These are phyloP conservation scores for Allygus modestus DNA, from an alignment of 2,888 invertebrate genomes.

Conservation along the genomic window DNA sequence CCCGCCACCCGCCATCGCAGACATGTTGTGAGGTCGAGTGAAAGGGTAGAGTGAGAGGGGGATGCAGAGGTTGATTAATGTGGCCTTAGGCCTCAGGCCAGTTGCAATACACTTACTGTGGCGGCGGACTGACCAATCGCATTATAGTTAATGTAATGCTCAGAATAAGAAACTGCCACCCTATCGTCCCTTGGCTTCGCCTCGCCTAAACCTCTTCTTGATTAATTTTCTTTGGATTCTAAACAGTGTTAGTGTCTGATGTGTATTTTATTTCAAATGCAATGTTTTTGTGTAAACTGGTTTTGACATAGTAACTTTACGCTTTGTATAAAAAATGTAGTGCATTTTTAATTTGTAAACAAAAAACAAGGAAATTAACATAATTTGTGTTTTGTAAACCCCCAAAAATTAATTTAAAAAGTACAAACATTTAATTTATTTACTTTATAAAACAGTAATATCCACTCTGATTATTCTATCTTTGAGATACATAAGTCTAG, in stretches of 20 bases:
- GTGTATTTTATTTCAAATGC: no score
- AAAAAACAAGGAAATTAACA: no score
- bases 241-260: background rate
- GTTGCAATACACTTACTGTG: conserved; percentile 21
- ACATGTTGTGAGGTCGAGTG: background rate
- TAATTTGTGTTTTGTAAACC: no score
- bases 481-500: no score
- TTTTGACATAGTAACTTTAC: no score
- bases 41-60: background rate
- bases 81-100: background rate
- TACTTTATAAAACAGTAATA: no score
- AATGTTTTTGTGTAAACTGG: no score
- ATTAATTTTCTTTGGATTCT: background rate
- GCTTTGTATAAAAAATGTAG: no score
- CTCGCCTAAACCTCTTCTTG: background rate
- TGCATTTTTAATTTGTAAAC: no score
- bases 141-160: conserved; percentile 12
- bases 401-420: no score
- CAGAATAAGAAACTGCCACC: background rate
- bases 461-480: no score
- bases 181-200: background rate
- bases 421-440: no score
- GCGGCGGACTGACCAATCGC: conserved; percentile 2
- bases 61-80: background rate
- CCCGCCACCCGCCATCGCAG: background rate